Percentiles rank a stretch among this genome's conserved stretches.
These are phyloP conservation scores for Esperia sulphurella DNA, from an alignment of 2,888 invertebrate species.

Conservation along the genomic window DNA sequence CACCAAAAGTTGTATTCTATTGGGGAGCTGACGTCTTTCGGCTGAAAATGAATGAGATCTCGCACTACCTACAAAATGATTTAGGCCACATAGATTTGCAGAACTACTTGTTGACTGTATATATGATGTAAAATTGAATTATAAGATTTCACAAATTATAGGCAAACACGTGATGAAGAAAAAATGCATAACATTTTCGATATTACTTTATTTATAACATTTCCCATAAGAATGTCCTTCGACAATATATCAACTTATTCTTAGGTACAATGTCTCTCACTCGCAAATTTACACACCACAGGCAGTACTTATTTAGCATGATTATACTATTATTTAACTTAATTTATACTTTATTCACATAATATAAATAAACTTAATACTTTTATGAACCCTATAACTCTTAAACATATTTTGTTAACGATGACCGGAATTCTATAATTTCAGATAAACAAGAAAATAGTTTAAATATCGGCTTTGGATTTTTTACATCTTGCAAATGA, in stretches of 20 bases:
- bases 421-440: background rate
- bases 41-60: too few species aligned
- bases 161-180: background rate
- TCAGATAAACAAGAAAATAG: background rate
- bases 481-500: background rate
- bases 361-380: conserved; percentile 44
- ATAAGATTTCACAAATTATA: too few species aligned
- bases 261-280: conserved; percentile 25
- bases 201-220: conserved; percentile 47
- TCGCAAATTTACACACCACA: conserved; percentile 37
- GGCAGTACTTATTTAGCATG: conserved; percentile 27
- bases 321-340: conserved; percentile 9
- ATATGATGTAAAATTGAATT: too few species aligned
- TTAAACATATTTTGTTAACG: conserved; percentile 7
- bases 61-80: too few species aligned
- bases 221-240: conserved; percentile 30
- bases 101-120: too few species aligned
- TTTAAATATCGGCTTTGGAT: conserved; percentile 7
- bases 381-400: conserved; percentile 17
- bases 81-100: too few species aligned
- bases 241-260: conserved; percentile 21
- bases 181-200: too few species aligned
- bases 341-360: conserved; percentile 31
- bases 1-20: too few species aligned
- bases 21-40: too few species aligned